Evolutionary conservation across 2,113 vertebrate species (phyloP), one percentile per base, ranked within the genome.

Genomic region (Tragelaphus scriptus): DNA sequence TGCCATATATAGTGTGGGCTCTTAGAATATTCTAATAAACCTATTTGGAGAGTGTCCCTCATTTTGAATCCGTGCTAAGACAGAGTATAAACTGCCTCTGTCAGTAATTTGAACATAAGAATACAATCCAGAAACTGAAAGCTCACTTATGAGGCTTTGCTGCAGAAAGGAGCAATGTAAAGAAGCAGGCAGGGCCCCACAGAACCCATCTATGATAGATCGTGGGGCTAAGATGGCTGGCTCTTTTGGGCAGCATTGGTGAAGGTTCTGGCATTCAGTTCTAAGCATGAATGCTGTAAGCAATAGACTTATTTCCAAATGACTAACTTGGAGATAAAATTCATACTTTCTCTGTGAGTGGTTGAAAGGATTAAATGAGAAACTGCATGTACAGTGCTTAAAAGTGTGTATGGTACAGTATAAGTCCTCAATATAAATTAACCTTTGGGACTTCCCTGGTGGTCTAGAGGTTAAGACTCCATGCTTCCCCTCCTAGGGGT

Each of bases 361-460:
- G 23, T 58, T 88, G 90, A 75, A 55, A 81, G 13, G 17, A 63
- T 71, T 85, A 81, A 68, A 88, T 88, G 44, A 94, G 47, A 53
- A 59, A 65, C 44, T 63, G 5, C 16, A 17, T 53, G 2, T 19
- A 16, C 5, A 47, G 17, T 90, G 28, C 10, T 55, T 21, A 28
- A 77, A 95, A 53, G 6, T 55, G 2, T 49, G 23, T 25, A 19
- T 23, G 21, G 7, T 7, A 32, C 13, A 88, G 17, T 58, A 26
- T 85, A 91, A 30, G 4, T 19, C 26, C 55, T 91, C 13, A 55
- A 30, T 4, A 6, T 19, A 36, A 32, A n/a, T 85, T 56, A 75
- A 55, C 40, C 53, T 23, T 71, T 71, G n/a, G n/a, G n/a, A 71
- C 65, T 71, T 71, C 7, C n/a, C 19, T 71, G n/a, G n/a, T 71